Evolutionary conservation across 1,140 invertebrate species (phyloP), one percentile per base, ranked within the genome.

Genomic region (Pachyrhynchus sulphureomaculatus): DNA sequence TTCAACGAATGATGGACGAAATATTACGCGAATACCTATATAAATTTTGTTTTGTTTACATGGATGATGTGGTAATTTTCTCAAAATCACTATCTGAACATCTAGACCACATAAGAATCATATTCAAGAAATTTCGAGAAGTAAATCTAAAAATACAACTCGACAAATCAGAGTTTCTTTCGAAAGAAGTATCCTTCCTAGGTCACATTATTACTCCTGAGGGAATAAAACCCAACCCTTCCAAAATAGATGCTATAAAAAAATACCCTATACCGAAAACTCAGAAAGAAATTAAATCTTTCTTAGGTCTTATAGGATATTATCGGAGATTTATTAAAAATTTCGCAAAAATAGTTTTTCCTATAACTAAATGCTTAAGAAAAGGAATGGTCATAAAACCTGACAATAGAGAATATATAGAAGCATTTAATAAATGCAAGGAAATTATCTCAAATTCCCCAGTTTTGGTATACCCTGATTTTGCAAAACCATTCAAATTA

Each of bases 1-100:
- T 81, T 58, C 77, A 82, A 62, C 53, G 75, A n/a, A 42, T 75
- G 9, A 79, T 81, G 70, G 71, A 77, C 41, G 62, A 60, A 20
- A 59, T 76, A 10, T 51, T 79, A 13, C 37, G 29, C 23, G 67
- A 69, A 8, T 47, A 72, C 1, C 56, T 68, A 32, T 56, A 69
- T 21, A 62, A 33, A 17, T 49, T 20, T 13, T 73, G 66, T 54
- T 42, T 71, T 13, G 69, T 71, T 10, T 80, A 76, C 52, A 52
- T 77, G 18, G 76, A 78, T 47, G 76, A 78, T 34, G 65, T 68
- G 9, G 52, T 72, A 15, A 53, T 71, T 8, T 72, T 64, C 37
- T 52, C 60, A 15, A 62, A 45, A 55, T 65, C 58, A 18, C 15
- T 69, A 32, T 54, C 62, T 36, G 68, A 72, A 64, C 70, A 72